A percentile compares a stretch with the other conserved stretches of the same genome.
These are phyloP conservation scores for Acromyrmex echinatior DNA, from an alignment of 1,140 invertebrate genomes.

Conservation along the genomic window DNA sequence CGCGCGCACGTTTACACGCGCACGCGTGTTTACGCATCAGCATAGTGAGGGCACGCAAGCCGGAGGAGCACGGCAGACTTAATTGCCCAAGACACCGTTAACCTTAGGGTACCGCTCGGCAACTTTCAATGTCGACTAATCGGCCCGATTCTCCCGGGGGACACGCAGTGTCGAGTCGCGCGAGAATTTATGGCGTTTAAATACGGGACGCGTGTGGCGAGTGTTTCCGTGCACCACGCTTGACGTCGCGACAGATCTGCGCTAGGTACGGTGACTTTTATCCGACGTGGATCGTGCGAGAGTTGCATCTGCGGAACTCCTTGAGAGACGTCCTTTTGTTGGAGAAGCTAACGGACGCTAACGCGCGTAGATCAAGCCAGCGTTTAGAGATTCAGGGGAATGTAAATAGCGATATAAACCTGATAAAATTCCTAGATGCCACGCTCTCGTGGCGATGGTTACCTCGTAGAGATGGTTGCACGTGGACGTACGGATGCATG, in stretches of 20 bases:
- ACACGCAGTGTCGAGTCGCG: background rate
- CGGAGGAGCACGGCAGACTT: conserved; percentile 73
- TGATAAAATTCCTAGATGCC: conserved; percentile 40
- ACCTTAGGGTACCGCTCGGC: conserved; percentile 74
- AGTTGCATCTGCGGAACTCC: conserved; percentile 49
- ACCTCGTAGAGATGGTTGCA: background rate
- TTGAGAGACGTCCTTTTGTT: conserved; percentile 53
- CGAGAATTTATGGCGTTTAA: conserved; percentile 16
- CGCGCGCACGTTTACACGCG: background rate
- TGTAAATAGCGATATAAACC: conserved; percentile 50
- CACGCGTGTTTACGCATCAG: conserved; percentile 65
- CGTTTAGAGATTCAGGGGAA: conserved; percentile 38
- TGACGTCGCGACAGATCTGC: background rate
- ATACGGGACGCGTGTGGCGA: background rate
- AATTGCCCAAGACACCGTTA: conserved; percentile 79
- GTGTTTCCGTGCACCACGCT: background rate
- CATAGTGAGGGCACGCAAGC: conserved; percentile 66
- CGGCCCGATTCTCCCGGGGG: conserved; percentile 18
- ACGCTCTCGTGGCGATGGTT: conserved; percentile 5
- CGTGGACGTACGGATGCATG: background rate
- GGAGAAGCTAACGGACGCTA: conserved; percentile 38
- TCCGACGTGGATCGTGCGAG: conserved; percentile 39
- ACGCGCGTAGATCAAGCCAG: conserved; percentile 43
- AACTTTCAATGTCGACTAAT: conserved; percentile 75
- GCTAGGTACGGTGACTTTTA: conserved; percentile 4